A percentile compares a stretch with the other conserved stretches of the same genome.
Conservation (phyloP, 1,140 invertebrate species). For the Lordiphosa clarofinis region DNA sequence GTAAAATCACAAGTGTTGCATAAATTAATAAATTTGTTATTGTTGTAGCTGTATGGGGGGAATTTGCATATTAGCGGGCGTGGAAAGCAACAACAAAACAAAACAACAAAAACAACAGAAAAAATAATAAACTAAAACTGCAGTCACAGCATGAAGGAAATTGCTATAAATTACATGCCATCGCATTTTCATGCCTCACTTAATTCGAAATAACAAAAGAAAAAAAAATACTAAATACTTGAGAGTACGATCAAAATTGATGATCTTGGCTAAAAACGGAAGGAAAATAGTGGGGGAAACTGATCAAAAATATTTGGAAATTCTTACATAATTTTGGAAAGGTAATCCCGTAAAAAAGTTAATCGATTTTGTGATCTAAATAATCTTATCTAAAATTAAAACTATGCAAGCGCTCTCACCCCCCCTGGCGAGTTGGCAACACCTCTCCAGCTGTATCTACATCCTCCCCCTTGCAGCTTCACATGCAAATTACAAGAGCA, state of each 20-base stretch:
- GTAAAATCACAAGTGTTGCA: constrained; percentile 11
- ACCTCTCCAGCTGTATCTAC: constrained; percentile 2
- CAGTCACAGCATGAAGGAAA: constrained; percentile 13
- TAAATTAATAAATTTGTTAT: constrained; percentile 15
- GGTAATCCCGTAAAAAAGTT: too few species aligned
- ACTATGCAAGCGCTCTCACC: constrained; percentile 4
- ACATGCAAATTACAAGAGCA: constrained; percentile 47
- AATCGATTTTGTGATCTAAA: too few species aligned
- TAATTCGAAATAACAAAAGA: background rate
- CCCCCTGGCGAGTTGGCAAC: background rate
- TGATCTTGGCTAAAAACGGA: background rate
- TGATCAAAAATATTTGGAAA: too few species aligned
- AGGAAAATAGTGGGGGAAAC: too few species aligned
- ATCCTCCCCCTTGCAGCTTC: constrained; percentile 3
- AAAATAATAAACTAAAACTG: constrained; percentile 14
- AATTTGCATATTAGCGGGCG: constrained; percentile 13
- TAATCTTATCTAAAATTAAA: too few species aligned
- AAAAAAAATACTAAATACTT: constrained; percentile 6
- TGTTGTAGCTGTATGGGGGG: background rate
- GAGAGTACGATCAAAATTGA: constrained; percentile 9
- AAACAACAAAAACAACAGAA: background rate
- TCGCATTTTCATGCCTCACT: constrained; percentile 13
- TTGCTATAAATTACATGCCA: constrained; percentile 14
- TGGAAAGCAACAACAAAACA: constrained; percentile 12
- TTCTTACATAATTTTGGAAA: too few species aligned